Evolutionary conservation across 2,888 invertebrate genomes (phyloP).

Genomic region (Chrysomela aeneicollis): DNA sequence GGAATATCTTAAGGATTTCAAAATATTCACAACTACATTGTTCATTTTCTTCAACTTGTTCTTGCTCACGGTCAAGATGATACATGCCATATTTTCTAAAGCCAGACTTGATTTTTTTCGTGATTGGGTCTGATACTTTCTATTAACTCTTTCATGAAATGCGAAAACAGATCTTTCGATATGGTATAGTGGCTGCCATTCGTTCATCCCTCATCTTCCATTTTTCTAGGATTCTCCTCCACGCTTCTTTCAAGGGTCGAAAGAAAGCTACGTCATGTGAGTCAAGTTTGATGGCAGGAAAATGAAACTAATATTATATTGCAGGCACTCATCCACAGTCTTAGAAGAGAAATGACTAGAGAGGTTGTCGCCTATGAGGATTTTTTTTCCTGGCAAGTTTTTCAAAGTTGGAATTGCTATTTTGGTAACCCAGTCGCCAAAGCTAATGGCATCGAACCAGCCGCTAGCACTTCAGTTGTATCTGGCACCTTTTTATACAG

Average conservation of each 20-base stretch:
- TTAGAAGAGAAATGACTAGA: conserved; percentile 12
- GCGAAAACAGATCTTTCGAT: conserved; percentile 8
- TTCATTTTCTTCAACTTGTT: conserved; percentile 19
- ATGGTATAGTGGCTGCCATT: conserved; percentile 13
- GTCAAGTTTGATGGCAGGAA: conserved; percentile 11
- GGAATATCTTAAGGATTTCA: neutral
- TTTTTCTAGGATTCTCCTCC: conserved; percentile 19
- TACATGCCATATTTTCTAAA: too few relatives aligned
- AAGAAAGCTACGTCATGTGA: conserved; percentile 10
- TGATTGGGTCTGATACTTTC: conserved; percentile 12
- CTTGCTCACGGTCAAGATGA: conserved; percentile 8
- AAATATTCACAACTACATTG: conserved; percentile 9
- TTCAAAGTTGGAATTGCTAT: conserved; percentile 13
- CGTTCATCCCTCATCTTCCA: conserved; percentile 17
- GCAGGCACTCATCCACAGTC: conserved; percentile 8
- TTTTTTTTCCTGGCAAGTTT: conserved; percentile 14
- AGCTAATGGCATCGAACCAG: conserved; percentile 25
- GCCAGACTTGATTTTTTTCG: conserved; percentile 15
- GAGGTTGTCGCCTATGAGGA: conserved; percentile 15
- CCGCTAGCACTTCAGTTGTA: conserved; percentile 22
- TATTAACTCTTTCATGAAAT: neutral
- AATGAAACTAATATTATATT: conserved; percentile 9
- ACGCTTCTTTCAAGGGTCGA: conserved; percentile 18
- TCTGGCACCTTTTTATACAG: too few relatives aligned
- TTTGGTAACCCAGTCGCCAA: conserved; percentile 23